Evolutionary conservation across 2,888 invertebrate genomes (phyloP).

Genomic region (Apotomis capreana): DNA sequence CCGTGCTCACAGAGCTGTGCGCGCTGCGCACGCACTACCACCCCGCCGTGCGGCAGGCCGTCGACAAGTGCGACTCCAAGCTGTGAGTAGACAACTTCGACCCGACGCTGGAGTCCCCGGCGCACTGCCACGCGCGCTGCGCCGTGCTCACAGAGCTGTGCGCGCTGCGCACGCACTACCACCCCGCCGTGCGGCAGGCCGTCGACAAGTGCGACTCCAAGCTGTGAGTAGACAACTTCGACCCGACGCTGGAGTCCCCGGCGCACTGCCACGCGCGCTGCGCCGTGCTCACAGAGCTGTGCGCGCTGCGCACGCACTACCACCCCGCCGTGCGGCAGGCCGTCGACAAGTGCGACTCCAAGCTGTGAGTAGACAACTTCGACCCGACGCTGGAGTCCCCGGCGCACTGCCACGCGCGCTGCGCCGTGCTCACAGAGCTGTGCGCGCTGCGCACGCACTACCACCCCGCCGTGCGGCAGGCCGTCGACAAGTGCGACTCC

Average conservation of each 20-base stretch:
- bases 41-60: constrained; percentile 86
- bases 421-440: too few species aligned
- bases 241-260: constrained; percentile 90
- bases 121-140: constrained; percentile 93
- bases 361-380: too few species aligned
- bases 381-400: too few species aligned
- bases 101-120: constrained; percentile 91
- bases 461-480: too few species aligned
- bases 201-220: constrained; percentile 75
- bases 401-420: too few species aligned
- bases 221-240: constrained; percentile 86
- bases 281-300: constrained; percentile 90
- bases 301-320: constrained; percentile 86
- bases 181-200: constrained; percentile 87
- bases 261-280: constrained; percentile 94
- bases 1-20: constrained; percentile 90
- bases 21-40: constrained; percentile 89
- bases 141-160: constrained; percentile 90
- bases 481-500: too few species aligned
- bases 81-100: constrained; percentile 86
- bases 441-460: too few species aligned
- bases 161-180: constrained; percentile 87
- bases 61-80: constrained; percentile 73
- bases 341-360: constrained; percentile 69
- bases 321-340: constrained; percentile 88